Percentiles rank a stretch among this genome's conserved stretches.
Evolutionary conservation across 2,888 invertebrate species (phyloP).

Genomic region (Erannis defoliaria): DNA sequence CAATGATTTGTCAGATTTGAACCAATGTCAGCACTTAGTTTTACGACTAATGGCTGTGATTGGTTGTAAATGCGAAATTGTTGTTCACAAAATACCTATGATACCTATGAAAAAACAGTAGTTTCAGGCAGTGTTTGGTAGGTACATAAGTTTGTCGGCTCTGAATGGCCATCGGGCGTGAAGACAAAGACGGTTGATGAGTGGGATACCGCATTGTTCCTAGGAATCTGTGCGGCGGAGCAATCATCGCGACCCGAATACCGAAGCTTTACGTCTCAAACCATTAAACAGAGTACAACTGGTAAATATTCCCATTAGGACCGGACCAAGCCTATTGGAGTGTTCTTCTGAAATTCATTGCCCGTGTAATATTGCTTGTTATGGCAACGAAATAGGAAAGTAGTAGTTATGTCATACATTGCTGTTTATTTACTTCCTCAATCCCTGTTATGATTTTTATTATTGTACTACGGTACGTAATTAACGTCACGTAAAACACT

Average conservation of each 20-base stretch:
- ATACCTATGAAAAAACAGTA: background rate
- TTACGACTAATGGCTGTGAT: too few relatives aligned
- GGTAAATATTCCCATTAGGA: constrained; percentile 40
- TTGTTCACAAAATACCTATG: too few relatives aligned
- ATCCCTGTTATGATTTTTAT: background rate
- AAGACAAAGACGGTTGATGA: constrained; percentile 68
- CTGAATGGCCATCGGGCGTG: constrained; percentile 47
- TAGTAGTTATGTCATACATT: constrained; percentile 13
- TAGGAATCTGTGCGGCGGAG: constrained; percentile 66
- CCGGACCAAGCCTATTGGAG: constrained; percentile 21
- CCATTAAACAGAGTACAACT: constrained; percentile 40
- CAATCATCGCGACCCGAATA: constrained; percentile 77
- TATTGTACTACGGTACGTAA: background rate
- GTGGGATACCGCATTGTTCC: constrained; percentile 63
- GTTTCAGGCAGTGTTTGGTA: constrained; percentile 10
- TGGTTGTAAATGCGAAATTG: too few relatives aligned
- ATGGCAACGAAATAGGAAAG: constrained; percentile 20
- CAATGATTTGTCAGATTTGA: too few relatives aligned
- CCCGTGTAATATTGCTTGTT: constrained; percentile 27
- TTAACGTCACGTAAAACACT: background rate
- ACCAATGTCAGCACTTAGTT: too few relatives aligned
- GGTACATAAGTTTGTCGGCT: constrained; percentile 34
- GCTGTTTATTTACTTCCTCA: constrained; percentile 21
- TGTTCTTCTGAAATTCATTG: constrained; percentile 28
- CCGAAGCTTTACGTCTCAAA: constrained; percentile 55